These are phyloP conservation scores for Lepidurus couesii DNA, from an alignment of 1,140 invertebrate genomes.

Conservation along the genomic window DNA sequence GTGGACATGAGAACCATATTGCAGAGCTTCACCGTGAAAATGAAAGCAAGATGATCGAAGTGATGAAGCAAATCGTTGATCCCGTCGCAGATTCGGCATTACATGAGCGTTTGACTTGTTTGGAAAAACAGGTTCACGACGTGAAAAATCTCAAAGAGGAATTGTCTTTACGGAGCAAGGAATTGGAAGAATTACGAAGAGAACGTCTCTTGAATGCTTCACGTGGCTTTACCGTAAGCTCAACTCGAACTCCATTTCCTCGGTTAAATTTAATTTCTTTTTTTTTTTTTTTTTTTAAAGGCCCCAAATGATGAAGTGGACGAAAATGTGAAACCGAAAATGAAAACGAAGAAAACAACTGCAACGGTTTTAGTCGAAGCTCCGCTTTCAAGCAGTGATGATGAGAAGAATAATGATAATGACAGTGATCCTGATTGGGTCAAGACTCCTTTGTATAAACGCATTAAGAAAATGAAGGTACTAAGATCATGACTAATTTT, in stretches of 20 bases:
- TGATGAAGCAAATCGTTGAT: slow-evolving; percentile 22
- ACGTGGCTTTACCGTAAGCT: too few relatives aligned
- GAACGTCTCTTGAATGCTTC: background rate
- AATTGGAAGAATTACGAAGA: slow-evolving; percentile 1
- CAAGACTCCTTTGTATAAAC: slow-evolving; percentile 30
- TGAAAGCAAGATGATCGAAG: slow-evolving; percentile 29
- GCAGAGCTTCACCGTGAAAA: slow-evolving; percentile 23
- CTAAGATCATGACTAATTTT: too few relatives aligned
- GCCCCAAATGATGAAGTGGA: background rate
- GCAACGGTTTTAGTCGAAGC: slow-evolving; percentile 11
- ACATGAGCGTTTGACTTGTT: background rate
- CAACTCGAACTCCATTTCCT: too few relatives aligned
- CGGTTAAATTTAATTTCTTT: too few relatives aligned
- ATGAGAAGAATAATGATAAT: slow-evolving; percentile 23
- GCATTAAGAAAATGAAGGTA: slow-evolving; percentile 33
- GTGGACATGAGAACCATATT: background rate
- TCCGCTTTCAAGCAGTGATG: slow-evolving; percentile 1
- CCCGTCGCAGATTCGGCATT: background rate
- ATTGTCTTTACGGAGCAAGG: background rate
- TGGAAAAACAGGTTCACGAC: background rate
- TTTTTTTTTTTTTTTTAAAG: background rate
- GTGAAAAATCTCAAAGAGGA: background rate
- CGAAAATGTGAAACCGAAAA: background rate
- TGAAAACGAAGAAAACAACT: slow-evolving; percentile 4
- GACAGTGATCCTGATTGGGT: slow-evolving; percentile 35